Evolutionary conservation across 2,113 vertebrate species (phyloP).

Genomic region (Labrus mixtus): DNA sequence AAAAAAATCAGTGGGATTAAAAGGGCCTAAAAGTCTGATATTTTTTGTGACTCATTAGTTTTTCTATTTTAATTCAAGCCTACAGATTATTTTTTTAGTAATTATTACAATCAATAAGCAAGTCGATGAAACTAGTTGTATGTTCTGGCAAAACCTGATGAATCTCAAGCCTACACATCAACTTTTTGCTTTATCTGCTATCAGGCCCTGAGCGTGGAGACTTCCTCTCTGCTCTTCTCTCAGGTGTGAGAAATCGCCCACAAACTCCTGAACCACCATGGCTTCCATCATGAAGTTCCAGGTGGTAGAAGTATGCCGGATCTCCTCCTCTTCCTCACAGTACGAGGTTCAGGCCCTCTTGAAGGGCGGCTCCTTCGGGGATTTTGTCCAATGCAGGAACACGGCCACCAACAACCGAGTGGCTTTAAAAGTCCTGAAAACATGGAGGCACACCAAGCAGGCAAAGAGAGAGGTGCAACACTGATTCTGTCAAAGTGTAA

Average conservation of each 20-base stretch:
- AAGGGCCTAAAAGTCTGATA: too few relatives aligned
- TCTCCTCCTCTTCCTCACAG: background rate
- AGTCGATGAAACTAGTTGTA: too few relatives aligned
- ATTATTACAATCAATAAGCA: too few relatives aligned
- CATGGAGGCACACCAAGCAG: fast-evolving
- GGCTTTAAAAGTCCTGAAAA: conserved; percentile 19
- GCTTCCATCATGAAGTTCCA: background rate
- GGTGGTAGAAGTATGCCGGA: background rate
- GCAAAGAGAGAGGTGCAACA: background rate
- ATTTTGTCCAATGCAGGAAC: background rate
- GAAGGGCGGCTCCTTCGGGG: background rate
- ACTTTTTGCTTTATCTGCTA: too few relatives aligned
- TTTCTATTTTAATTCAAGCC: too few relatives aligned
- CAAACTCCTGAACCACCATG: background rate
- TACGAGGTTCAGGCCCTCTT: conserved; percentile 3
- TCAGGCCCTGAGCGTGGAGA: too few relatives aligned
- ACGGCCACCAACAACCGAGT: conserved; percentile 13
- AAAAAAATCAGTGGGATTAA: too few relatives aligned
- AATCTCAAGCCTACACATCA: too few relatives aligned
- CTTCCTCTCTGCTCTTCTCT: background rate
- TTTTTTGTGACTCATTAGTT: too few relatives aligned
- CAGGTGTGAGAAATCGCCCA: background rate
- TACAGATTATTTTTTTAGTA: too few relatives aligned
- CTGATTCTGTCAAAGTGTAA: background rate
- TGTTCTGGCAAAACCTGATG: too few relatives aligned